Percentiles rank a stretch among this genome's conserved stretches.
phyloP scores from a whole-genome alignment of 2,113 vertebrate species.

The Takifugu flavidus region DNA sequence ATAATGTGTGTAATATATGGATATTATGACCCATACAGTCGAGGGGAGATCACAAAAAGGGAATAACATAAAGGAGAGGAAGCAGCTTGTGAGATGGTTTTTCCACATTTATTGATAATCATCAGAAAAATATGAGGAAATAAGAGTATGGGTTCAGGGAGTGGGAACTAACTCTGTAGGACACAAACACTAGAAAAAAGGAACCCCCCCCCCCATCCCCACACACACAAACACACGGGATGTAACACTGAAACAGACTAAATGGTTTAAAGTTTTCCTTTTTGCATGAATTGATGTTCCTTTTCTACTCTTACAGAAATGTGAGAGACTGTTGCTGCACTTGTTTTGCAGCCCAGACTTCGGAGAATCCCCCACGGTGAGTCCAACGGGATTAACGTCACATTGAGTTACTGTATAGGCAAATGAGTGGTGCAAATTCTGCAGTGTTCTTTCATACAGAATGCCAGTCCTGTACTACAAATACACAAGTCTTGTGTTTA shows the following conservation, averaged over 20 bases:
- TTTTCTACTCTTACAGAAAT: conserved; percentile 72
- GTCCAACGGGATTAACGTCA: conserved; percentile 58
- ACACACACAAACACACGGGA: no score
- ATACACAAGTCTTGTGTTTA: neutral
- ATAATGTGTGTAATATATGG: neutral
- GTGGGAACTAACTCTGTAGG: no score
- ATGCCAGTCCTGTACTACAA: neutral
- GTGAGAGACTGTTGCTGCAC: conserved; percentile 83
- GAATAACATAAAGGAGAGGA: no score
- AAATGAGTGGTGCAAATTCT: conserved; percentile 27
- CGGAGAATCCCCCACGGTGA: conserved; percentile 81
- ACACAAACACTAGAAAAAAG: no score
- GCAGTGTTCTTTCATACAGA: conserved; percentile 13
- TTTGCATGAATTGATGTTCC: no score
- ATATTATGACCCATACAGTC: no score
- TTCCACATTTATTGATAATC: no score
- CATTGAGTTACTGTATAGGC: conserved; percentile 27
- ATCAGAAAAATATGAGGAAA: no score
- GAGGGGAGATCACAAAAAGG: no score
- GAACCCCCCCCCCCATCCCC: no score
- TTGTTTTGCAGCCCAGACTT: conserved; percentile 84
- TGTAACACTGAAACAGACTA: neutral
- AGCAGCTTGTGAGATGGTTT: no score
- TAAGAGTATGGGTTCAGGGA: no score
- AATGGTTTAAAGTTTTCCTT: conserved; percentile 6